phyloP scores from a whole-genome alignment of 2,797 vertebrate species.

The Nyctibius grandis region DNA sequence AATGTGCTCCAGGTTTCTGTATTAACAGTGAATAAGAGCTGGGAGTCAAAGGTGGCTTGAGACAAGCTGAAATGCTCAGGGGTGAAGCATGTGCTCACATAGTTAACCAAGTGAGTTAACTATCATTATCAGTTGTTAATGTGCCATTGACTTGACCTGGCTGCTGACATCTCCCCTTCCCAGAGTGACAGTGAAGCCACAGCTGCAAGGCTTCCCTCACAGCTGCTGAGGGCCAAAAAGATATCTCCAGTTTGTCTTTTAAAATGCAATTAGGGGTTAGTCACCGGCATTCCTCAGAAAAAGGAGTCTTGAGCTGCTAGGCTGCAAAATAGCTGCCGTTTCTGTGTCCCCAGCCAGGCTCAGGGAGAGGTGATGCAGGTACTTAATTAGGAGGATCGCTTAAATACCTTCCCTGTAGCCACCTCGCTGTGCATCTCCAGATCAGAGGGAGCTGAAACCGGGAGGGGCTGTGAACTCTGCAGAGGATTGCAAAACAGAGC shows the following conservation, averaged over 20 bases:
- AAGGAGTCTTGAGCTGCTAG: background rate
- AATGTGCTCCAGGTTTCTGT: conserved; percentile 41
- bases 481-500: background rate
- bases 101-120: background rate
- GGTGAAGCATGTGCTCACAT: background rate
- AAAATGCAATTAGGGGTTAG: background rate
- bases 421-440: background rate
- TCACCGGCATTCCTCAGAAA: background rate
- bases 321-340: background rate
- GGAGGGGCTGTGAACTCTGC: background rate
- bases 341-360: background rate
- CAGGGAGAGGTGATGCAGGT: background rate
- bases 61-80: background rate
- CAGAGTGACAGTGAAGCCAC: background rate
- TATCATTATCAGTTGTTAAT: background rate
- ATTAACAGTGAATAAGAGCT: background rate
- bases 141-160: background rate
- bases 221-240: background rate
- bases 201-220: background rate
- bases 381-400: background rate
- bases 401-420: background rate
- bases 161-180: background rate
- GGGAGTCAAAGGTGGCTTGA: background rate
- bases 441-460: background rate
- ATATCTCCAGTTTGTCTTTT: background rate